Evolutionary conservation across 2,797 vertebrate species (phyloP), one percentile per base, ranked within the genome.

Genomic region (Cacajao melanocephalus): DNA sequence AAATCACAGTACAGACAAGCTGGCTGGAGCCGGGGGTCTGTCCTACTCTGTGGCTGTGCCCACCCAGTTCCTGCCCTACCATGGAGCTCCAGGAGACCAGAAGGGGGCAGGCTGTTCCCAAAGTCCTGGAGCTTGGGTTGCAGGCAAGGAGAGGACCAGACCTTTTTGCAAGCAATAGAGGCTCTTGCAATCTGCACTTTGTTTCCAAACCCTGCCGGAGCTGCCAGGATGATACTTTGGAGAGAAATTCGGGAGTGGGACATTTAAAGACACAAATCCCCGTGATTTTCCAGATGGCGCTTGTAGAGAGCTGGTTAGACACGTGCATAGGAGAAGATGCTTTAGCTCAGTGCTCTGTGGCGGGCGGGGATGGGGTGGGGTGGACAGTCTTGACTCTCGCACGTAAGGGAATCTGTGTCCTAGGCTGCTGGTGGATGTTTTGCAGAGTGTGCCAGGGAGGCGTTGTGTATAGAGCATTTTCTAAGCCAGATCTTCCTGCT

Each of bases 81-180:
- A 3, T 14, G 1, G 61, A 91, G 70, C 95, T 96, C 93, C 96
- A 90, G 95, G 96, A 97, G 94, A 58, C 96, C 57, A 87, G 98
- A 98, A 98, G 97, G 78, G 96, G 96, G 94, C 97, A 98, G 98
- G 95, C 97, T 98, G 95, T 79, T 48, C 92, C 96, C 44, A 78
- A 95, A 95, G 92, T 97, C 98, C 72, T 46, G 19, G 86, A 75
- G 91, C 85, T 80, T 41, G 72, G 92, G 88, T 70, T 67, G 44
- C 67, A 70, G 50, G 28, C 89, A 33, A 41, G 85, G 88, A 93
- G 36, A 64, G 39, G 80, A 84, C 33, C 85, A 76, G 93, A 81
- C 30, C 0, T 1, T 14, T 80, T 41, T 7, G 3, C 83, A 33
- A 61, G 80, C 44, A 55, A 8, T 39, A 0, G 26, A 88, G 80